Conservation (phyloP, 30 jellyfish, hydroid and myxozoan species). For the Nemopilema nomurai region DNA sequence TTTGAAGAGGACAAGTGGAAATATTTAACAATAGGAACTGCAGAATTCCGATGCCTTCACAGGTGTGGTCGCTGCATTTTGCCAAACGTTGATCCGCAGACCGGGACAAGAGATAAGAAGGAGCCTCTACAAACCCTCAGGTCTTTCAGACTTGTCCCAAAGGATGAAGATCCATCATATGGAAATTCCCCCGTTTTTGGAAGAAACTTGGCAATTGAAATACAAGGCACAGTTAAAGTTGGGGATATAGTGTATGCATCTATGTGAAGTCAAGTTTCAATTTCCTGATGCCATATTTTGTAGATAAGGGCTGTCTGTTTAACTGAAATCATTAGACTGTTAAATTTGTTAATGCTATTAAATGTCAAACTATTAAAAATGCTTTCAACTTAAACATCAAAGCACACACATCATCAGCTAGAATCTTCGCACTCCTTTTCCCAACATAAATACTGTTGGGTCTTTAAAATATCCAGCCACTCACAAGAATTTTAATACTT, state of each 20-base stretch:
- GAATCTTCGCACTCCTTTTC: too few species aligned
- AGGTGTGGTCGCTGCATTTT: slow-evolving; percentile 60
- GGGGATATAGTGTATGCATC: slow-evolving; percentile 54
- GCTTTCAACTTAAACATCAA: too few species aligned
- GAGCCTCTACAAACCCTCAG: slow-evolving; percentile 52
- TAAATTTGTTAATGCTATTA: too few species aligned
- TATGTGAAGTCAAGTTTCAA: not conserved
- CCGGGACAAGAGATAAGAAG: slow-evolving; percentile 42
- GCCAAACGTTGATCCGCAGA: slow-evolving; percentile 63
- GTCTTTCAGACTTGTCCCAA: slow-evolving; percentile 47
- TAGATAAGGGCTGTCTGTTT: not conserved
- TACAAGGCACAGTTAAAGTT: slow-evolving; percentile 21
- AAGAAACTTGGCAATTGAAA: slow-evolving; percentile 36
- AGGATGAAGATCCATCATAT: slow-evolving; percentile 42
- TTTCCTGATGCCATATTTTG: not conserved
- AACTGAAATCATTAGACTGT: too few species aligned
- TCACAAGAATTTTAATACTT: too few species aligned
- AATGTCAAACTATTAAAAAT: too few species aligned
- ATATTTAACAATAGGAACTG: slow-evolving; percentile 20
- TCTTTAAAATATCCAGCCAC: too few species aligned
- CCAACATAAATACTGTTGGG: too few species aligned
- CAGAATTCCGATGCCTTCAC: slow-evolving; percentile 52
- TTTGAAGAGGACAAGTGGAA: slow-evolving; percentile 62
- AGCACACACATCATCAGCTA: too few species aligned
- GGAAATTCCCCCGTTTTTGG: slow-evolving; percentile 58